phyloP scores from a whole-genome alignment of 2,113 vertebrate genomes.

The Ptyas mucosa region DNA sequence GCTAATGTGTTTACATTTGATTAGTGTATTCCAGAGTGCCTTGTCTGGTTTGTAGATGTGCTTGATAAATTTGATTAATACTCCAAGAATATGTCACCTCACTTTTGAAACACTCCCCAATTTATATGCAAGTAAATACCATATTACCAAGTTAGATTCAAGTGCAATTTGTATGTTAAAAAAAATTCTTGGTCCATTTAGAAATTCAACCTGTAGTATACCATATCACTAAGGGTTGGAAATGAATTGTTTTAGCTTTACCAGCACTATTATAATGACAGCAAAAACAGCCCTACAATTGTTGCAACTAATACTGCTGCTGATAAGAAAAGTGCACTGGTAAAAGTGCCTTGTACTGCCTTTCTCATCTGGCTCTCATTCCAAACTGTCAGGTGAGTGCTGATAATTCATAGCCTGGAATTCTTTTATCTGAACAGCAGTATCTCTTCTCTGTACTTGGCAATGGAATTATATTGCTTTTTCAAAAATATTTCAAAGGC shows the following conservation, averaged over 20 bases:
- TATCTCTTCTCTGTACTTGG: slow-evolving; percentile 53
- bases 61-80: background rate
- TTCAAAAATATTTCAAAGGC: slow-evolving; percentile 64
- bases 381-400: slow-evolving; percentile 65
- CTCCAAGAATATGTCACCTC: background rate
- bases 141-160: background rate
- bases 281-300: background rate
- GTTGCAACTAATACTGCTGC: slow-evolving; percentile 2
- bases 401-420: slow-evolving; percentile 66
- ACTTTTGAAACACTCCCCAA: background rate
- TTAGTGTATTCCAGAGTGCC: background rate
- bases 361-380: slow-evolving; percentile 68
- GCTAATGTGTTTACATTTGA: background rate
- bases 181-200: background rate
- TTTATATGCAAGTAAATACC: background rate
- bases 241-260: slow-evolving; percentile 10
- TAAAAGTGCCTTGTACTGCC: slow-evolving; percentile 56
- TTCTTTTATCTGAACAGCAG: slow-evolving; percentile 68
- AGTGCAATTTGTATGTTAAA: background rate
- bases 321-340: slow-evolving; percentile 61
- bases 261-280: background rate
- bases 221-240: background rate
- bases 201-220: background rate
- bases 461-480: slow-evolving; percentile 62
- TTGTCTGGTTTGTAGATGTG: background rate